These are phyloP conservation scores for Heterodera carotae DNA, from an alignment of 1,140 invertebrate species.

Conservation along the genomic window DNA sequence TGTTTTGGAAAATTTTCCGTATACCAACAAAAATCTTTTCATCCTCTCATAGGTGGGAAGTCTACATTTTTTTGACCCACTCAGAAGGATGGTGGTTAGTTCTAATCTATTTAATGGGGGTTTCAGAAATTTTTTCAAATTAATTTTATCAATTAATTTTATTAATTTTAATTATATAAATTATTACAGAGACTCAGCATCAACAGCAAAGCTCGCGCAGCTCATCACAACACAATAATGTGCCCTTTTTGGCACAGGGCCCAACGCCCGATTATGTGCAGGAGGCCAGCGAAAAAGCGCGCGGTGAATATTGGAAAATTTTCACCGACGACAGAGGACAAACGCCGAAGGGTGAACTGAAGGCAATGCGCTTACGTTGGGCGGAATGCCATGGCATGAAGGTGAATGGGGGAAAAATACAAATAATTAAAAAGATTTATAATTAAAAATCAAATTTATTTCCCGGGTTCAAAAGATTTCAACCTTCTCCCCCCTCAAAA, in stretches of 20 bases:
- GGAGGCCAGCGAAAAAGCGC: constrained; percentile 7
- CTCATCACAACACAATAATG: not conserved
- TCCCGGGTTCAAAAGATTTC: not conserved
- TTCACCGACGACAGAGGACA: not conserved
- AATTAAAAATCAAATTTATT: not conserved
- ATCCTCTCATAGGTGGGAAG: too few relatives aligned
- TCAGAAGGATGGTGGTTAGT: too few relatives aligned
- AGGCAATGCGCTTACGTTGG: not conserved
- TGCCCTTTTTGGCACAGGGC: not conserved
- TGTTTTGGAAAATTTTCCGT: not conserved
- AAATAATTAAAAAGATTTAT: not conserved
- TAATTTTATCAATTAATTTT: too few relatives aligned
- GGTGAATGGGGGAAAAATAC: not conserved
- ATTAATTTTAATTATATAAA: too few relatives aligned
- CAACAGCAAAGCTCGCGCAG: too few relatives aligned
- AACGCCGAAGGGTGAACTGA: constrained; percentile 4
- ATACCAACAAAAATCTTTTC: too few relatives aligned
- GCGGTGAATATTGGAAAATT: not conserved
- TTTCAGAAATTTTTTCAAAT: too few relatives aligned
- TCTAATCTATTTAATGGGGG: too few relatives aligned
- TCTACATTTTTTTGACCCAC: too few relatives aligned
- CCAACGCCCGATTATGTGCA: not conserved
- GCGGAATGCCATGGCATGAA: not conserved
- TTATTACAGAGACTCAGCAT: too few relatives aligned
- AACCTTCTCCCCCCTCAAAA: too few relatives aligned